Evolutionary conservation across 2,113 vertebrate genomes (phyloP), one percentile per base, ranked within the genome.

Genomic region (Mionectes macconnelli): DNA sequence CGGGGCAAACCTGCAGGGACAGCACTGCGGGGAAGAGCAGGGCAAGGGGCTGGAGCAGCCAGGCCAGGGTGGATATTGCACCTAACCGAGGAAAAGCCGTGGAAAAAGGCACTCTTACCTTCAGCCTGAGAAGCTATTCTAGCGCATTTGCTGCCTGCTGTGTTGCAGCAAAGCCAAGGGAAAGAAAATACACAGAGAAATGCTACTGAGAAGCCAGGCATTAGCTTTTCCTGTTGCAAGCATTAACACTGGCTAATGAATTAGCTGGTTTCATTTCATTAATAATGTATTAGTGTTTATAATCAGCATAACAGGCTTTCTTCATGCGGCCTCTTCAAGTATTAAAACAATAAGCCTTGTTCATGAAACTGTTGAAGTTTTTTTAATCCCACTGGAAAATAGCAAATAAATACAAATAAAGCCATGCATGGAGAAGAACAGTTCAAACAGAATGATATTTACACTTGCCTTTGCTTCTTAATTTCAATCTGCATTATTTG

Each of bases 31-130:
- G 57, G 70, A 13, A 66, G 44, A 42, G 67, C 55, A 66, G 60
- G 31, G n/a, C 52, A 25, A 22, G 64, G 19, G 56, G 3, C 16
- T 60, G 12, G 6, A 45, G 35, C 8, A 30, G 50, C 66, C 47
- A 16, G 62, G 33, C 12, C 14, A n/a, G n/a, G 0, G 14, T 4
- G 12, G 37, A 0, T 12, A 13, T 5, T 24, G 8, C 69, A 76
- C 44, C 10, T n/a, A 84, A 3, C 15, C 14, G 16, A 40, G 14
- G 15, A 69, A 47, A 28, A 56, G 15, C 33, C 9, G 1, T 3
- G 33, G 37, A 18, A 50, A 69, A 21, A n/a, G 23, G 14, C 21
- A 47, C 10, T 39, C 4, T 3, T 25, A 47, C 11, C n/a, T 31
- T 25, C 40, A 79, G 20, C 25, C 17, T n/a, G n/a, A 55, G 20